Base-by-base conservation (phyloP, 2,797 vertebrate genomes). In the Alosa sapidissima region DNA sequence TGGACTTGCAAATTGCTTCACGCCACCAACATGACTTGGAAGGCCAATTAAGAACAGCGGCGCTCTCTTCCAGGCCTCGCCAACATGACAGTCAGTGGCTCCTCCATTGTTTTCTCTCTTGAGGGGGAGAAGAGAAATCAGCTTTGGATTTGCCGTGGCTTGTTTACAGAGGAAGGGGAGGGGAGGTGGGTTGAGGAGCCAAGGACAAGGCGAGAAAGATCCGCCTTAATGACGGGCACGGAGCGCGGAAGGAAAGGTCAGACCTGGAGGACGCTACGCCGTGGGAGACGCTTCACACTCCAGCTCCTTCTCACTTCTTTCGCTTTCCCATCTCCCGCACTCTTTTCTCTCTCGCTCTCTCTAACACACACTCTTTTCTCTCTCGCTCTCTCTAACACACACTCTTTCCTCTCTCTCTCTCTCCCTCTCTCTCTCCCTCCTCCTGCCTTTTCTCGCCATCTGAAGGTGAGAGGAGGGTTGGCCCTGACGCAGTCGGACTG, bases 1-100 rank as follows among this genome's bases (percentile, higher is more conserved):
- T 82, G 58, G 72, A 84, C 83, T 84, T 49, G 82, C 24, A 51
- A 84, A 84, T 89, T 85, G 89, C 87, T 90, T 84, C 85, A 83
- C 54, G 81, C 47, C 45, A 81, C 51, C 62, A 81, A 82, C 72
- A 78, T 78, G 72, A 78, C 72, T 47, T 78, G 5, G 28, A 78
- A 78, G 72, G 72, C 72, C 72, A 78, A 78, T 78, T 78, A 78
- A 36, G 19, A 45, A 78, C 41, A 13, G 14, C 41, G 14, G 36
- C 7, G 36, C 36, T 78, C 36, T 45, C 13, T 21, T 45, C 72
- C 45, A 47, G 72, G 72, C 0, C 72, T 21, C 19, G 72, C 36
- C 72, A 78, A 78, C 36, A 78, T 21, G 36, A 16, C 14, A 5
- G 68, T 41, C 33, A 3, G 68, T 6, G 33, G 14, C 68, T 72